Evolutionary conservation across 2,888 invertebrate species (phyloP).

Genomic region (Hylaea fasciaria): DNA sequence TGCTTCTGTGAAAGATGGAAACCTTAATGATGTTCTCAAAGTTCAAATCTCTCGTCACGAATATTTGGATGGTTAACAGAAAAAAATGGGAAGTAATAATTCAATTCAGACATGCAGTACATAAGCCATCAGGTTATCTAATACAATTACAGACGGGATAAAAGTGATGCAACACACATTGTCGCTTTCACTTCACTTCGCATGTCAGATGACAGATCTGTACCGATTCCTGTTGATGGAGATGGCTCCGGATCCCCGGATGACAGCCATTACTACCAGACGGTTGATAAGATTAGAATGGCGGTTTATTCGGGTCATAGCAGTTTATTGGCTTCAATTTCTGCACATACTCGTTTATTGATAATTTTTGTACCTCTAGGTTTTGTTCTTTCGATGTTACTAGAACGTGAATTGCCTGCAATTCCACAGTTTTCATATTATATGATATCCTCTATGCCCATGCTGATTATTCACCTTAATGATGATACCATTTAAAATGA

Average conservation of each 20-base stretch:
- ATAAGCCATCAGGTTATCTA: slow-evolving; percentile 18
- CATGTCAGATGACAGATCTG: slow-evolving; percentile 45
- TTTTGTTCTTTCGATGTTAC: background rate
- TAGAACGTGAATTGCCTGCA: background rate
- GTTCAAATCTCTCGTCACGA: background rate
- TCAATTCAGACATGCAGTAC: slow-evolving; percentile 24
- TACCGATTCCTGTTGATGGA: slow-evolving; percentile 41
- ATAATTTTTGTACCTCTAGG: background rate
- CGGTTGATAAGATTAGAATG: slow-evolving; percentile 40
- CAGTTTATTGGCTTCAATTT: slow-evolving; percentile 13
- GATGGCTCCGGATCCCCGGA: slow-evolving; percentile 31
- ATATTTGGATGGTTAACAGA: no score
- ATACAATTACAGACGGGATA: slow-evolving; percentile 34
- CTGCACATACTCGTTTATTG: background rate
- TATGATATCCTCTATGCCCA: no score
- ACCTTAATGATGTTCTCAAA: slow-evolving; percentile 4
- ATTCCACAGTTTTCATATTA: no score
- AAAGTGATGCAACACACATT: slow-evolving; percentile 39
- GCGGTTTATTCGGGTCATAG: slow-evolving; percentile 8
- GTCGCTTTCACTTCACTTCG: slow-evolving; percentile 51
- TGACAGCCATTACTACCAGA: slow-evolving; percentile 39
- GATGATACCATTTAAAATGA: no score
- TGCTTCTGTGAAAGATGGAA: slow-evolving; percentile 14
- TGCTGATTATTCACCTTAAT: no score
- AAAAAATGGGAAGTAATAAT: background rate